Evolutionary conservation across 2,888 invertebrate genomes (phyloP).

Genomic region (Clepsis dumicolana): DNA sequence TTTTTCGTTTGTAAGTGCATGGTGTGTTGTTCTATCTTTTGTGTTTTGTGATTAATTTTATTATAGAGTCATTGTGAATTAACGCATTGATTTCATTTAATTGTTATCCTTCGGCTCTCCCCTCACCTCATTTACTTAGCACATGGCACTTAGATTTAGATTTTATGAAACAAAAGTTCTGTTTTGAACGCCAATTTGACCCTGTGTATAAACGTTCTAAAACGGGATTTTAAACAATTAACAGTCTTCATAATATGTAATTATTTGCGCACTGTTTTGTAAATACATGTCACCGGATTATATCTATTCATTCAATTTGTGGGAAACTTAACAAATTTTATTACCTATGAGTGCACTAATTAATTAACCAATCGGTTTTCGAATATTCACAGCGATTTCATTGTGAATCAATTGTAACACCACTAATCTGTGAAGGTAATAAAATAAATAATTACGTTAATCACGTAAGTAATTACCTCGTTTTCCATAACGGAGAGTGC

Average conservation of each 20-base stretch:
- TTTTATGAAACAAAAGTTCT: conserved; percentile 54
- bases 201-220: conserved; percentile 31
- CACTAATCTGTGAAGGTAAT: conserved; percentile 60
- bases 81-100: conserved; percentile 83
- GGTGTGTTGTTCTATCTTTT: conserved; percentile 80
- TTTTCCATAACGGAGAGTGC: conserved; percentile 44
- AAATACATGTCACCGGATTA: conserved; percentile 25
- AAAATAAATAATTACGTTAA: not conserved
- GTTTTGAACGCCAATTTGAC: conserved; percentile 39
- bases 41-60: conserved; percentile 83
- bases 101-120: conserved; percentile 72
- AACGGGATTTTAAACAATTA: conserved; percentile 36
- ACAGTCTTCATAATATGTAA: conserved; percentile 20
- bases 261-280: conserved; percentile 28
- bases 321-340: conserved; percentile 42
- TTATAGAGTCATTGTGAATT: conserved; percentile 82
- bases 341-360: conserved; percentile 41
- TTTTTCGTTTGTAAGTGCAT: conserved; percentile 83
- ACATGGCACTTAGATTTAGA: conserved; percentile 54
- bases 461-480: conserved; percentile 46
- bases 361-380: conserved; percentile 36
- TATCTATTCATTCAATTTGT: conserved; percentile 30
- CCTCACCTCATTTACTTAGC: conserved; percentile 68
- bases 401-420: conserved; percentile 56
- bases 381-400: conserved; percentile 40